Base-by-base conservation (phyloP, 2,888 invertebrate genomes). In the Apomyelois bistriatella region DNA sequence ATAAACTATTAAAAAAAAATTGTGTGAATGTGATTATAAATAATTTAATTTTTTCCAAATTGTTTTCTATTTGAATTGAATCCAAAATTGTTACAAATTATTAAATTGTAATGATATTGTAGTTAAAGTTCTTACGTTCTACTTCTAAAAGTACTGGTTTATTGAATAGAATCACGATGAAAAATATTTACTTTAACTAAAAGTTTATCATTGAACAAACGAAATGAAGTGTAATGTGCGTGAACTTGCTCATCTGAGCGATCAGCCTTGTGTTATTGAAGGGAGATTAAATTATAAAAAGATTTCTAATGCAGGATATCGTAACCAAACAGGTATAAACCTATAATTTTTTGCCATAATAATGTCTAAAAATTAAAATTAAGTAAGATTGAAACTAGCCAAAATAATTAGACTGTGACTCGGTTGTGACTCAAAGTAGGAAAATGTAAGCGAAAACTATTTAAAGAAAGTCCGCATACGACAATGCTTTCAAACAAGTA, bases 261-360 rank as follows among this genome's bases (percentile, higher is more conserved):
- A 91, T 70, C 91, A 91, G 56, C 92, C 92, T 59, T 86, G 91
- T 68, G 90, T 92, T 57, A 89, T 94, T 57, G 95, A 95, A 87
- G 95, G 95, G 57, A 91, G 95, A 76, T 82, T 95, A 62, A 94
- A 94, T 73, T 94, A 95, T 74, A 93, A 93, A 86, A 93, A 92
- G 73, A 83, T 85, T 47, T 80, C 91, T n/a, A 88, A 87, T 78
- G 91, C 87, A 57, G 89, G 91, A 63, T 92, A 93, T 66, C 82
- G 88, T 38, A 79, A 85, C 74, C 91, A 82, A 70, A 65, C 88
- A 75, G 88, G 90, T 90, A 71, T 32, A 15, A 13, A 4, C 10
- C 13, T 8, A 7, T 15, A 38, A 38, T 15, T 1, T 38, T 7
- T n/a, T n/a, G n/a, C n/a, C n/a, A n/a, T n/a, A n/a, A 7, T 4